These are phyloP conservation scores for Erynnis tages DNA, from an alignment of 2,888 invertebrate genomes.

Conservation along the genomic window DNA sequence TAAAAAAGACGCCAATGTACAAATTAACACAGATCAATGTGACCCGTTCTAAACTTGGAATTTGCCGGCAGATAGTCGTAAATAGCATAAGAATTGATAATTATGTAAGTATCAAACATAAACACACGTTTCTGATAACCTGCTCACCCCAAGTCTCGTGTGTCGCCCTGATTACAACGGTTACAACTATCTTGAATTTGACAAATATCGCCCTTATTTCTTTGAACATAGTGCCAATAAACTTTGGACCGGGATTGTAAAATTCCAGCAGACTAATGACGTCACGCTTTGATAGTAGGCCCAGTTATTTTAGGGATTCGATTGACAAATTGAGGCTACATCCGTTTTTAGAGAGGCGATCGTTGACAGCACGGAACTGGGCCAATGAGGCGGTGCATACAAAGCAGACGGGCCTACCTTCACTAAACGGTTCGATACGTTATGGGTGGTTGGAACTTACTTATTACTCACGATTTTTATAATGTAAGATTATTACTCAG, in stretches of 20 bases:
- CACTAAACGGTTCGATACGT: no score
- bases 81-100: background rate
- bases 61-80: no score
- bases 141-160: background rate
- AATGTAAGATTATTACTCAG: no score
- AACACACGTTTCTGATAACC: conserved; percentile 13
- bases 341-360: conserved; percentile 14
- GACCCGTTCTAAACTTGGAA: no score
- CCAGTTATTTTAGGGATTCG: conserved; percentile 9
- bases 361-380: background rate
- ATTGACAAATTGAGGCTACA: conserved; percentile 21
- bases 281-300: conserved; percentile 13
- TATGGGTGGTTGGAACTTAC: no score
- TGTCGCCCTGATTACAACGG: no score
- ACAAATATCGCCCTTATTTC: conserved; percentile 9
- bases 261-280: conserved; percentile 12
- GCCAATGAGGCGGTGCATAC: conserved; percentile 3
- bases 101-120: conserved; percentile 10
- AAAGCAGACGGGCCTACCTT: no score
- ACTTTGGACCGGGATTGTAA: background rate
- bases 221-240: conserved; percentile 1
- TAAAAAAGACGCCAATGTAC: no score
- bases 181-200: background rate
- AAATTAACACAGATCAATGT: no score
- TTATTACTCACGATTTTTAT: no score